Base-by-base conservation (phyloP, 1,140 invertebrate species). In the Ceratina japonica region DNA sequence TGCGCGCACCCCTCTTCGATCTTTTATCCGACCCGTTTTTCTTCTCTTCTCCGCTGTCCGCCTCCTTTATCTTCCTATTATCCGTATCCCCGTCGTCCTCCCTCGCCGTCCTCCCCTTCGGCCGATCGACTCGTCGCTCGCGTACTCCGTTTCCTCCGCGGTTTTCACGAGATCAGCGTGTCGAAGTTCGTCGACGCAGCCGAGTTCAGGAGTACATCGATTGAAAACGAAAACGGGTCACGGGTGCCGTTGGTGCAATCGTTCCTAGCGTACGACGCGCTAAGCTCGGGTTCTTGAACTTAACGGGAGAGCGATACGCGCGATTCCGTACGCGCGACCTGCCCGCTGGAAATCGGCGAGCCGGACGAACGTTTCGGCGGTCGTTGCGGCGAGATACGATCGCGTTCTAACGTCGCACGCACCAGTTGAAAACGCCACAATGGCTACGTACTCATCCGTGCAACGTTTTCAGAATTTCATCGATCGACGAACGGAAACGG, bases 391-490 rank as follows among this genome's bases (percentile, higher is more conserved):
- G 37, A 44, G 10, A 44, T 44, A 10, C 5, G 5, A 44, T 66
- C 51, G 73, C 24, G 18, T 62, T n/a, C 24, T 44, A 52, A n/a
- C 15, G 63, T 7, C 44, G 72, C 24, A 10, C 61, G 24, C 37
- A 79, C 37, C 22, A 74, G 51, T 65, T 22, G 31, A 13, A 4
- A 37, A 51, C n/a, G 61, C 12, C 66, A 49, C 54, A 83, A 84
- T 84, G 83, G 83, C 82, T 84, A 69, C 82, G 83, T 66, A 71
- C 22, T 82, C 68, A 37, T 64, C 72, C 31, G 61, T n/a, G 37
- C 65, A 74, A 68, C 64, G 22, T 75, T 76, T 78, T 70, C 63
- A 54, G 58, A 64, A 77, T 84, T 71, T 69, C 79, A 81, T 81
- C 83, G 83, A 80, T 76, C 5, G 62, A 54, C 59, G 64, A 63